Conservation (phyloP, 1,140 invertebrate species). For the Euglossa dilemma region DNA sequence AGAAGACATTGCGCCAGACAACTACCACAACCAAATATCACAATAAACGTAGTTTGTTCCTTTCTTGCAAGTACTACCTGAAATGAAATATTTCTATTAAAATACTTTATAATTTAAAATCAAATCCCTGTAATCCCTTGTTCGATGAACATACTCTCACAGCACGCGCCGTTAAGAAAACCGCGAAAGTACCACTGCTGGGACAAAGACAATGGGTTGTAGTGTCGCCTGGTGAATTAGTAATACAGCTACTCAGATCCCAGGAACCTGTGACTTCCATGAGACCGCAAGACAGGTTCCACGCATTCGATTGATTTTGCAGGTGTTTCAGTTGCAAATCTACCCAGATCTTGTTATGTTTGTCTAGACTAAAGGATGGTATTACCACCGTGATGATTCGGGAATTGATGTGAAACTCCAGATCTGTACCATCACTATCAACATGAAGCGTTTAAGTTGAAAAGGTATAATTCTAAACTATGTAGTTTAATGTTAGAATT, state of each 20-base stretch:
- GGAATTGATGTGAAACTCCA: constrained; percentile 87
- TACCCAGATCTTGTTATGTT: constrained; percentile 75
- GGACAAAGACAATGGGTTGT: constrained; percentile 84
- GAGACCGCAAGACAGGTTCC: constrained; percentile 83
- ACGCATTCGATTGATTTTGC: constrained; percentile 75
- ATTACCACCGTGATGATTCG: constrained; percentile 84
- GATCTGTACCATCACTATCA: constrained; percentile 85
- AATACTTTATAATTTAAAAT: background rate
- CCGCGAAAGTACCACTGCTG: constrained; percentile 84
- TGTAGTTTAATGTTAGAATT: background rate
- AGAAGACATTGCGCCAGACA: constrained; percentile 84
- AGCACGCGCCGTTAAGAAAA: constrained; percentile 83
- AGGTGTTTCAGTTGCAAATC: constrained; percentile 77
- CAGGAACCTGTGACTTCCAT: constrained; percentile 79
- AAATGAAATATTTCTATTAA: background rate
- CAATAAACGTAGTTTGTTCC: constrained; percentile 79
- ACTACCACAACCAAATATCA: constrained; percentile 84
- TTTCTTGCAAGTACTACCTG: constrained; percentile 69
- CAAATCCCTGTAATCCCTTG: background rate
- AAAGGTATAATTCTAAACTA: background rate
- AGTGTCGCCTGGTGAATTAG: constrained; percentile 79
- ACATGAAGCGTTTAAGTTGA: background rate
- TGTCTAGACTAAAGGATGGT: constrained; percentile 64
- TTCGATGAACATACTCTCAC: constrained; percentile 81
- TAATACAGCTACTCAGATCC: constrained; percentile 83